Conservation (phyloP, 1,140 invertebrate genomes). For the Hesperophylax magnus region DNA sequence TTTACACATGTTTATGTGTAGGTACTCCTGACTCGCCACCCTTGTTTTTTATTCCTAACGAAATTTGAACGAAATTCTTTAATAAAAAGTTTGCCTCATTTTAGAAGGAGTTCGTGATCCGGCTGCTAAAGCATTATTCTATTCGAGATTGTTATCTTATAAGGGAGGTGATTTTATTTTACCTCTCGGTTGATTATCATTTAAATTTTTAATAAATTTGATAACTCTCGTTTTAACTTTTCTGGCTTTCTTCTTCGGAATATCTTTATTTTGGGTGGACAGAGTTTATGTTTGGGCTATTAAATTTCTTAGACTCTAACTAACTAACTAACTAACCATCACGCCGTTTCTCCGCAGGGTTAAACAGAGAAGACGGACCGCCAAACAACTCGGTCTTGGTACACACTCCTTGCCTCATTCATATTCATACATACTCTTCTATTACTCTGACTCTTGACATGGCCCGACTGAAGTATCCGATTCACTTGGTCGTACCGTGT, state of each 20-base stretch:
- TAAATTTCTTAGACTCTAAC: too few species aligned
- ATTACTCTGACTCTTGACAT: too few species aligned
- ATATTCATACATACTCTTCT: too few species aligned
- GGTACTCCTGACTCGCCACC: slow-evolving; percentile 14
- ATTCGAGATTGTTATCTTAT: slow-evolving; percentile 19
- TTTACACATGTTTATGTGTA: slow-evolving; percentile 36
- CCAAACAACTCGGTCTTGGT: too few species aligned
- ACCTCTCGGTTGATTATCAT: neutral
- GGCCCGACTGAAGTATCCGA: too few species aligned
- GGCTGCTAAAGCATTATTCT: slow-evolving; percentile 18
- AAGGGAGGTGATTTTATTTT: neutral
- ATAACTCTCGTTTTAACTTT: neutral
- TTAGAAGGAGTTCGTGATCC: slow-evolving; percentile 18
- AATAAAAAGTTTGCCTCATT: slow-evolving; percentile 27
- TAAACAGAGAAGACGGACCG: too few species aligned
- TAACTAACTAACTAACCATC: too few species aligned
- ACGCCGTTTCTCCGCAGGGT: too few species aligned
- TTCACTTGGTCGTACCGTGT: too few species aligned
- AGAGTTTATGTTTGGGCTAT: too few species aligned
- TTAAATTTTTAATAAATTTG: slow-evolving; percentile 6
- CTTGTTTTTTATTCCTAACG: slow-evolving; percentile 14
- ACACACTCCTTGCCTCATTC: too few species aligned
- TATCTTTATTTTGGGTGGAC: neutral
- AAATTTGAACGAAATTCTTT: slow-evolving; percentile 32
- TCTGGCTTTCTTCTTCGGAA: neutral